Base-by-base conservation (phyloP, 2,113 vertebrate genomes). In the Ivindomyrus marchei region DNA sequence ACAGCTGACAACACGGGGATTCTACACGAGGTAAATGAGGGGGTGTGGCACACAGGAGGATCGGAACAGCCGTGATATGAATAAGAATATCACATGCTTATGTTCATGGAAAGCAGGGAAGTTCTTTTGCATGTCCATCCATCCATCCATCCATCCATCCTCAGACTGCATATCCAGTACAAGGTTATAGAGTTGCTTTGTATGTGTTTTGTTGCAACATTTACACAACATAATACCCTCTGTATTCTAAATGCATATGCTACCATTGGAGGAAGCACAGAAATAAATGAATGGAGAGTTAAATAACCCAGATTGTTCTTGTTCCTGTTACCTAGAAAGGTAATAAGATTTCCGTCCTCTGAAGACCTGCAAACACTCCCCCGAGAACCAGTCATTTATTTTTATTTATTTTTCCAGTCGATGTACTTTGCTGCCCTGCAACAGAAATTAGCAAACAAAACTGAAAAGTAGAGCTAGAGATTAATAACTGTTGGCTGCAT, bases 381-480 rank as follows among this genome's bases (percentile, higher is more conserved):
- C 90, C 15, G 17, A 90, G 90, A 89, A 31, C n/a, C 50, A 42
- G 49, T 39, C 31, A 53, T 42, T 77, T 39, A 17, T 77, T 36
- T 39, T 31, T 88, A 2, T 11, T n/a, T 19, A 4, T 52, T 53
- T 1, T 88, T 45, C 66, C 56, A 89, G 90, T 93, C 92, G 62
- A 91, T 92, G 89, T 90, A 5, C 66, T 91, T 90, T 93, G 92
- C 92, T 53, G 91, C 91, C 88, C 90, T 91, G 89, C 88, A 92
- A 92, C 90, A 91, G 50, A 91, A 93, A 93, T 94, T 94, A 94
- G 77, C 70, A 91, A 88, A 66, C 36, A 45, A 62, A 62, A 62
- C 36, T n/a, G 56, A 19, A 66, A 42, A 19, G 15, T 42, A 39
- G 4, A 7, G 36, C 74, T 80, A 42, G 10, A 80, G 36, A 80